These are phyloP conservation scores for Magallana ariakensis DNA, from an alignment of 1,140 invertebrate species.

Conservation along the genomic window DNA sequence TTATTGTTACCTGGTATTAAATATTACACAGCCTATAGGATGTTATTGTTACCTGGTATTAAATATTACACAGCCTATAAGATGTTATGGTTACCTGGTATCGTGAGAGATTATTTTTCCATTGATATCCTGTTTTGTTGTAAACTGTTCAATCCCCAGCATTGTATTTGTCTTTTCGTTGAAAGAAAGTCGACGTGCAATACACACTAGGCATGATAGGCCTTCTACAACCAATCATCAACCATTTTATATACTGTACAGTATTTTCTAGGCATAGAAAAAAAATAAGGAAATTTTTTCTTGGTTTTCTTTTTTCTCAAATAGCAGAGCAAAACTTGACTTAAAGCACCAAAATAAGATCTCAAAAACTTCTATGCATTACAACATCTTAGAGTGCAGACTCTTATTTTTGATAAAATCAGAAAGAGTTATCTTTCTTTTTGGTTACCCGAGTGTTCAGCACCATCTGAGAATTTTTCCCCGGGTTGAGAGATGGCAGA, in stretches of 20 bases:
- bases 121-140: slow-evolving; percentile 91
- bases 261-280: too few species aligned
- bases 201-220: slow-evolving; percentile 87
- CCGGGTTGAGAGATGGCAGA: slow-evolving; percentile 80
- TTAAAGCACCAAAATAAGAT: too few species aligned
- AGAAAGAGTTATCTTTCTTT: slow-evolving; percentile 6
- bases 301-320: too few species aligned
- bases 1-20: slow-evolving; percentile 82
- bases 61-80: too few species aligned
- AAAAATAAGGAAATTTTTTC: too few species aligned
- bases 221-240: slow-evolving; percentile 78
- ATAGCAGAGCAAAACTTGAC: too few species aligned
- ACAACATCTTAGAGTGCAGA: too few species aligned
- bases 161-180: slow-evolving; percentile 86
- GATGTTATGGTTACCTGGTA: slow-evolving; percentile 79
- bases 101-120: slow-evolving; percentile 91
- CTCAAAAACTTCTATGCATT: too few species aligned
- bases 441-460: slow-evolving; percentile 63
- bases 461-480: slow-evolving; percentile 76
- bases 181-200: slow-evolving; percentile 89
- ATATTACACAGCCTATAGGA: neutral
- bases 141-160: slow-evolving; percentile 90
- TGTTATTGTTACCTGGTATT: slow-evolving; percentile 81
- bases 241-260: too few species aligned
- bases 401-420: too few species aligned